A percentile compares a stretch with the other conserved stretches of the same genome.
Conservation (phyloP, 2,888 invertebrate genomes). For the Himalopsyche kuldschensis region DNA sequence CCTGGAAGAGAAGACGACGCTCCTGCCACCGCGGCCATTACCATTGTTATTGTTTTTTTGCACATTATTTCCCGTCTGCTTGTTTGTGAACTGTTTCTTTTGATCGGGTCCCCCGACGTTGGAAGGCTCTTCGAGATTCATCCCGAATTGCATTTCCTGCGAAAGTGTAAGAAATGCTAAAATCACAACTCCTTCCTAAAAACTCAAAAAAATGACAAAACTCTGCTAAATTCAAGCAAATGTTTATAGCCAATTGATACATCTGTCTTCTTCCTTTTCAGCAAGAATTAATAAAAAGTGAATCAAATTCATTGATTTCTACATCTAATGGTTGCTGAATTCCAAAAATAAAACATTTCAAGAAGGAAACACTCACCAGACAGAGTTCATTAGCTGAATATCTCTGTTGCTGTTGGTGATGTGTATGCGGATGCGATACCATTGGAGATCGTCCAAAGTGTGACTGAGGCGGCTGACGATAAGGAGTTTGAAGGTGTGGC, state of each 20-base stretch:
- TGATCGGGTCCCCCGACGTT: slow-evolving; percentile 6
- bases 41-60: slow-evolving; percentile 9
- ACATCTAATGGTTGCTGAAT: background rate
- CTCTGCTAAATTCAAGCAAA: background rate
- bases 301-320: background rate
- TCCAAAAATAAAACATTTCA: background rate
- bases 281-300: background rate
- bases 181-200: too few species aligned
- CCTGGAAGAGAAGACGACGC: slow-evolving; percentile 1
- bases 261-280: too few species aligned
- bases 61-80: background rate
- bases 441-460: slow-evolving; percentile 42
- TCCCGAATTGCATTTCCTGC: slow-evolving; percentile 33
- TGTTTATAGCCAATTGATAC: too few species aligned
- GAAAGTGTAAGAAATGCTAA: too few species aligned
- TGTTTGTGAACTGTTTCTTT: slow-evolving; percentile 14
- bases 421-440: slow-evolving; percentile 39
- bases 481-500: slow-evolving; percentile 44
- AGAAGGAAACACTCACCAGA: slow-evolving; percentile 9
- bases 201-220: background rate
- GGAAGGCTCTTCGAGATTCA: slow-evolving; percentile 27
- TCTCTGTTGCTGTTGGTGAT: slow-evolving; percentile 38
- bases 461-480: slow-evolving; percentile 41
- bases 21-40: slow-evolving; percentile 5
- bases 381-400: slow-evolving; percentile 34